Evolutionary conservation across 2,113 vertebrate species (phyloP), one percentile per base, ranked within the genome.

Genomic region (Chauna torquata): DNA sequence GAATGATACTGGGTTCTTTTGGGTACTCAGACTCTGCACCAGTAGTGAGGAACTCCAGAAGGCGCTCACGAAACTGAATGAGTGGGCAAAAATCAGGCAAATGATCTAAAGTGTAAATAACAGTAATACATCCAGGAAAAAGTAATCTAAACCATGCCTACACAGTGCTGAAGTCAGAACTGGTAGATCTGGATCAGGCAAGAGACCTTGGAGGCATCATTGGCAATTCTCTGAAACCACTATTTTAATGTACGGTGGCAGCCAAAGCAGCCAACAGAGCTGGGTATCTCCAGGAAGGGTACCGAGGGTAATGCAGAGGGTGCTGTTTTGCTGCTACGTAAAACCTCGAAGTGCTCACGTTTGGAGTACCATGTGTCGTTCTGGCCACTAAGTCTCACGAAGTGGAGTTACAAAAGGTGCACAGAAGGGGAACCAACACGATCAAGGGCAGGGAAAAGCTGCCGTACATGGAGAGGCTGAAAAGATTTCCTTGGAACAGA

Each of bases 261-360:
- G n/a, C 36, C 32, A 71, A 49, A 80, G 30, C 52, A 36, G 34
- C 44, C 50, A 22, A 36, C 6, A 22, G 74, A 69, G 11, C 0
- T 47, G 23, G 45, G 22, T 42, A 24, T 34, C 68, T 11, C 36
- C 24, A 16, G 49, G 16, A 44, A 40, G 74, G 38, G 66, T 11
- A 11, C 30, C 23, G 44, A 59, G 57, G 62, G 23, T 9, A 30
- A 30, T 13, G 18, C 49, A 8, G 38, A 42, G 20, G 4, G 11
- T 19, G 49, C 38, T 18, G 36, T 0, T 69, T 14, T 62, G 59
- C 25, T 23, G 54, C 36, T 57, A 1, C 10, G 6, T 11, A 40
- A 50, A 66, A 38, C 34, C 23, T 54, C 1, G 20, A 34, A 3
- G 44, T 4, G 34, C 42, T 38, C 36, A 7, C 0, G 1, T n/a